Base-by-base conservation (phyloP, 2,888 invertebrate species). In the Xanthia icteritia region DNA sequence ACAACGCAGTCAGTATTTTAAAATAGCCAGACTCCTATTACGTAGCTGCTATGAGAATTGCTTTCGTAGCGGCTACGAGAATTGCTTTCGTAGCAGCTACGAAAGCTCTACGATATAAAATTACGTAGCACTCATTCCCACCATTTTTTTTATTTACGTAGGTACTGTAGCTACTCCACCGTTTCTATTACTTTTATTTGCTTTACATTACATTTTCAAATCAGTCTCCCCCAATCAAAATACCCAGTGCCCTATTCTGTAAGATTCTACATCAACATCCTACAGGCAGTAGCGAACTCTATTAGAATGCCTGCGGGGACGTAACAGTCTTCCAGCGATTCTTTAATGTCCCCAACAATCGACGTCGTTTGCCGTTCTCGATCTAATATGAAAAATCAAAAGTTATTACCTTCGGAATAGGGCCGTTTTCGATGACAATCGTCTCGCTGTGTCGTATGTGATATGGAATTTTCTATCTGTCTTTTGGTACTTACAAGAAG, bases 261-360 rank as follows among this genome's bases (percentile, higher is more conserved):
- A 68, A 72, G 84, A 80, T 77, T 88, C 72, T 89, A 87, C 64
- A 79, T 87, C 89, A 73, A 79, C 67, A 89, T 84, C 82, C 76
- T 68, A 75, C 73, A 82, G 82, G 85, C 89, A 89, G 88, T 88
- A 92, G 87, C 85, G 88, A 86, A 90, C 90, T 94, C 93, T 94
- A 95, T 94, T 94, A 93, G 92, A 94, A 94, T 94, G 94, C 94
- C 94, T 94, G 93, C 91, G 94, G 94, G 92, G 91, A 93, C 93
- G 93, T 94, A 90, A 93, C 93, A 94, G 93, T 93, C 93, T 93
- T 92, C 90, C 91, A 92, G 90, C 92, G 91, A 90, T 92, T 93
- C 93, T 94, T 93, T 94, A 94, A 94, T 93, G 93, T 91, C 90
- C 91, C 87, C 87, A 86, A 84, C 88, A 91, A 89, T 91, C 90